phyloP scores from a whole-genome alignment of 2,113 vertebrate genomes.

The Otis tarda region DNA sequence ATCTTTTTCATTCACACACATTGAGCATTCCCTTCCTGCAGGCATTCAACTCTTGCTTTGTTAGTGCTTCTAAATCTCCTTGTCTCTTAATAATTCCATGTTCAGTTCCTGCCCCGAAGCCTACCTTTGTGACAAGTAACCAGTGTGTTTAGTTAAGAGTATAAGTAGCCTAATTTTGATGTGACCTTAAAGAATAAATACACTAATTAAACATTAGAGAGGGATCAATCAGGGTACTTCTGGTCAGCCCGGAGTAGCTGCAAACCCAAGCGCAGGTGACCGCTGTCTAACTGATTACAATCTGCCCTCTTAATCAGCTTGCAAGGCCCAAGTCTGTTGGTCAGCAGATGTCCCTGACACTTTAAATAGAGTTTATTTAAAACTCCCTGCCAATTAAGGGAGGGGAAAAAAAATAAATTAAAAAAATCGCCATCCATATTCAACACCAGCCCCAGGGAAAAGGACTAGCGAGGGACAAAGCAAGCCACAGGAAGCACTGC shows the following conservation, averaged over 20 bases:
- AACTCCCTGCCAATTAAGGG: neutral
- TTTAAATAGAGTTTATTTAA: neutral
- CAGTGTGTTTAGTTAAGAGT: neutral
- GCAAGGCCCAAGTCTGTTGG: neutral
- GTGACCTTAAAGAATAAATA: neutral
- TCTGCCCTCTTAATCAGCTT: neutral
- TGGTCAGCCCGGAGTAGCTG: neutral
- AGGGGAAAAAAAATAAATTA: neutral
- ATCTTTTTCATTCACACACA: neutral
- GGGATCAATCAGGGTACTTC: neutral
- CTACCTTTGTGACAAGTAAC: neutral
- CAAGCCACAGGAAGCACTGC: neutral
- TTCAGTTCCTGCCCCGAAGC: neutral
- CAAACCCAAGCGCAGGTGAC: neutral
- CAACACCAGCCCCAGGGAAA: neutral
- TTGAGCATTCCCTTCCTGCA: neutral
- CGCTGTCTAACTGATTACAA: neutral
- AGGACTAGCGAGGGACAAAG: neutral
- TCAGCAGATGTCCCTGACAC: neutral
- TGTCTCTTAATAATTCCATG: neutral
- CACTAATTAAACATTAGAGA: neutral
- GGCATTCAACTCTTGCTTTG: neutral
- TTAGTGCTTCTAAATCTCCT: neutral
- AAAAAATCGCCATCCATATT: neutral
- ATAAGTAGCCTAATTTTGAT: neutral